Base-by-base conservation (phyloP, 2,113 vertebrate species). In the Pyxicephalus adspersus region DNA sequence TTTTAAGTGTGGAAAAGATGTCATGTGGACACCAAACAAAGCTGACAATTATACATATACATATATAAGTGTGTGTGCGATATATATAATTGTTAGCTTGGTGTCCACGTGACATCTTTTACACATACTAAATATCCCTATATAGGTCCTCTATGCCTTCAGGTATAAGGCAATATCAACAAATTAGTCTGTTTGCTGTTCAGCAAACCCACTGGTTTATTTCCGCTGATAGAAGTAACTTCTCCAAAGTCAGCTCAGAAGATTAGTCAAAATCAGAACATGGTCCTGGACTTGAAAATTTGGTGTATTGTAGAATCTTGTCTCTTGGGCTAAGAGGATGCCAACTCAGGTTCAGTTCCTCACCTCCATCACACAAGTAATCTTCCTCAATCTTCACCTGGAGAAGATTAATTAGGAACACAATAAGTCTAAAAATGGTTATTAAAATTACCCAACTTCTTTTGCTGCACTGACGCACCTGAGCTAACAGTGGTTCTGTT, bases 301-400 rank as follows among this genome's bases (percentile, higher is more conserved):
- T 88, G 0, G 89, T 85, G 68, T 90, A 91, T 23, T 88, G 87
- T 15, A 90, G 83, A 70, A 91, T 83, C 60, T 89, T 91, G 74
- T 89, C 88, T 2, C 57, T 85, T 81, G 52, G 83, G 83, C 75
- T 84, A 72, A 64, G 89, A 71, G 60, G 88, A 78, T 66, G 81
- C 90, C 89, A 90, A 4, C 89, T 85, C 0, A 90, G 81, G 23
- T 84, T 74, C 19, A 91, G 83, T 17, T 87, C 77, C 67, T 89
- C 88, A 0, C 90, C 90, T 0, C 88, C 84, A 64, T 90, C 88
- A 3, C 89, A 89, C 60, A 86, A 66, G 5, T 90, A 91, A 74
- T 90, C 90, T 3, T 91, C 90, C 74, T 91, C 90, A 0, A 85
- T 85, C 65, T 91, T 91, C 23, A 91, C 85, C 90, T 91, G 26